Base-by-base conservation (phyloP, 2,113 vertebrate species). In the Conger conger region DNA sequence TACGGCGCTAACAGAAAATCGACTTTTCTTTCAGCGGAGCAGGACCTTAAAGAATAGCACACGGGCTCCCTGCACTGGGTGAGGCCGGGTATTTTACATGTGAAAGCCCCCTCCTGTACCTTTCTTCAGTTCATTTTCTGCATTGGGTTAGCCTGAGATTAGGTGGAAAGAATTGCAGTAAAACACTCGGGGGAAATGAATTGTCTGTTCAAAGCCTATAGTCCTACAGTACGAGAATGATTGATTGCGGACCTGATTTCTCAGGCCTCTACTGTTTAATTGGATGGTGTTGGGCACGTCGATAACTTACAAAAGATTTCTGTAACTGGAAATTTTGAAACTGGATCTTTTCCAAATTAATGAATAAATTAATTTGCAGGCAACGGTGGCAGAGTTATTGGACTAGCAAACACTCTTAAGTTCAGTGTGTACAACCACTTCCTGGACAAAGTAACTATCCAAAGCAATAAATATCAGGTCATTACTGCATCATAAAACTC, bases 311-410 rank as follows among this genome's bases (percentile, higher is more conserved):
- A 83, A 82, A 89, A 88, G 88, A 89, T 88, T 93, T 90, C 91
- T 88, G 90, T 88, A 86, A 87, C 50, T 89, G 87, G 90, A 94
- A 88, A 50, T 90, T 91, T 87, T 92, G 76, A 4, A 87, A 83
- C 90, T 93, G 94, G 94, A 94, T 87, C 85, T 50, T 84, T 81
- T 94, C 93, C 94, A 95, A 93, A 79, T 91, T 90, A 93, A 93
- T 93, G 92, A 90, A 94, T 93, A 93, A 93, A 93, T 95, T 90
- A 93, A 90, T 91, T 91, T 54, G 81, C 30, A 68, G 86, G 30
- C 86, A 81, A 50, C 76, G 81, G 83, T n/a, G 68, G 81, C 23
- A 79, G 82, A 83, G 79, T 80, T 76, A 87, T 88, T 86, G 83
- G 78, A 76, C 27, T 63, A 80, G 16, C 63, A 68, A 76, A 37